phyloP scores from a whole-genome alignment of 2,113 vertebrate species.

The Pogonocichla stellata region DNA sequence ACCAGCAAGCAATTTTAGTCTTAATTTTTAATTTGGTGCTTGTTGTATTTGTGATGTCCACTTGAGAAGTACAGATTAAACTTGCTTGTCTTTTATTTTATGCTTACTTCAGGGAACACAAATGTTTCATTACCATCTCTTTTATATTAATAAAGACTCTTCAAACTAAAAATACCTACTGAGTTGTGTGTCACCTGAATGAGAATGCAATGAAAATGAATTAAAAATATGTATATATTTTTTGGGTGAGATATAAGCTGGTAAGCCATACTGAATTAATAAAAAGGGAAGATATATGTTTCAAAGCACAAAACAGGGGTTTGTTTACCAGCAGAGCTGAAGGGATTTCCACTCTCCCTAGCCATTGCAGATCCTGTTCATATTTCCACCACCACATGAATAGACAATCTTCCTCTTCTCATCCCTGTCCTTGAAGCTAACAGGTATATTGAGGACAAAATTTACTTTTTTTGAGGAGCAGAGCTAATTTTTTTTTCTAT shows the following conservation, averaged over 20 bases:
- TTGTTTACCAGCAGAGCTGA: not conserved
- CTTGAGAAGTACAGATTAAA: not conserved
- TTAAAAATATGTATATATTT: not conserved
- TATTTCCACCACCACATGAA: not conserved
- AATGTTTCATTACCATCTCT: constrained; percentile 9
- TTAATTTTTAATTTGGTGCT: not conserved
- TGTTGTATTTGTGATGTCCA: not conserved
- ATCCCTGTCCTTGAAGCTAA: constrained; percentile 13
- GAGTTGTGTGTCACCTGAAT: not conserved
- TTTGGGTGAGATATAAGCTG: not conserved
- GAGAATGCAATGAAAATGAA: not conserved
- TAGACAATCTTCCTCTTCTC: not conserved
- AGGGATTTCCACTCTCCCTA: not conserved
- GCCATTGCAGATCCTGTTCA: not conserved
- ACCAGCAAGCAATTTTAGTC: not conserved
- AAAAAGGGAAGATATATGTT: not conserved
- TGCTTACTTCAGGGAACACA: not conserved
- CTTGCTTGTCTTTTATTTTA: not conserved
- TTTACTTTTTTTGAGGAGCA: not conserved
- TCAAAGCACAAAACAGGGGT: not conserved
- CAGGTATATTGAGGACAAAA: not conserved
- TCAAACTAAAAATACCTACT: not conserved
- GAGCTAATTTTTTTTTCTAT: not conserved
- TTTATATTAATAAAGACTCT: not conserved
- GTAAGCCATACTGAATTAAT: not conserved